phyloP scores from a whole-genome alignment of 2,113 vertebrate species.

The Aepyceros melampus region DNA sequence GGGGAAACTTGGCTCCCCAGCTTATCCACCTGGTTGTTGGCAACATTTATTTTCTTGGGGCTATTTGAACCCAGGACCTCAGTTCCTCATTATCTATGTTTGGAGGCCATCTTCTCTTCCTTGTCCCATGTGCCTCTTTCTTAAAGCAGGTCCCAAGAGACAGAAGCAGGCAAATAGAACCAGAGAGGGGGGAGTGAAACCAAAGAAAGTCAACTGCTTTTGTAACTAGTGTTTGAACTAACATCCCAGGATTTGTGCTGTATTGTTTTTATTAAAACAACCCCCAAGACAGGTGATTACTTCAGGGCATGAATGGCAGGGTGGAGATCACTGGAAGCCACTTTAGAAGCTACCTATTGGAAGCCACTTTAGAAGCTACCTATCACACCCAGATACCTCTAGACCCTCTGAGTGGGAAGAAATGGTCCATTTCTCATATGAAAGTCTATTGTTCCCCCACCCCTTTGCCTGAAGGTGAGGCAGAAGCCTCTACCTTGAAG shows the following conservation, averaged over 20 bases:
- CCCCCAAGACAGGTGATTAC: not conserved
- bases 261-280: not conserved
- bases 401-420: not conserved
- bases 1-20: not conserved
- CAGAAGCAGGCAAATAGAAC: not conserved
- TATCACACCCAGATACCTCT: not conserved
- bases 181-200: no score
- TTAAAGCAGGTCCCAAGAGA: not conserved
- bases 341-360: not conserved
- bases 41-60: not conserved
- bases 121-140: not conserved
- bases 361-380: not conserved
- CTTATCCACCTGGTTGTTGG: not conserved
- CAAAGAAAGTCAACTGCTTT: not conserved
- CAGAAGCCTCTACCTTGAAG: not conserved
- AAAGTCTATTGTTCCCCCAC: not conserved
- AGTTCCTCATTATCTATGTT: not conserved
- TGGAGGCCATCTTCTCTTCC: not conserved
- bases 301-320: not conserved
- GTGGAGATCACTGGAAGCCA: not conserved
- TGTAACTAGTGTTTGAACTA: not conserved
- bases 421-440: not conserved
- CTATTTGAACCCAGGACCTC: not conserved
- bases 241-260: not conserved
- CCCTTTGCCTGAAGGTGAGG: not conserved